Base-by-base conservation (phyloP, 2,797 vertebrate genomes). In the Lepus oiostolus region DNA sequence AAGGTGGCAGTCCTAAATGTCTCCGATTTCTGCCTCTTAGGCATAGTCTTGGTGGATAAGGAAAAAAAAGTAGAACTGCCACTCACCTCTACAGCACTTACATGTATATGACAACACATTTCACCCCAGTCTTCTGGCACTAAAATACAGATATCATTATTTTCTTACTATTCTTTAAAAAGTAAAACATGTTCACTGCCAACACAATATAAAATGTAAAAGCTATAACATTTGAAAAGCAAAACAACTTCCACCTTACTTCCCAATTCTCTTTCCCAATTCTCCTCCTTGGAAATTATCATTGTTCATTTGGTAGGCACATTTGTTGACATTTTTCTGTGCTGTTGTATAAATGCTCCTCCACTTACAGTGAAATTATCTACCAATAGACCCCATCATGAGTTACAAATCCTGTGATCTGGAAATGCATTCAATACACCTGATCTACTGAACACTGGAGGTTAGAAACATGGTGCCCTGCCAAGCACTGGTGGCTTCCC, bases 1-100 rank as follows among this genome's bases (percentile, higher is more conserved):
- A 16, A 65, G 65, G 76, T 76, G 19, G 63, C 62, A 84, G 35
- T 8, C 35, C 24, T 30, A 19, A 88, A 84, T 94, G 60, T 77
- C 77, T 90, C n/a, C 79, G 35, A 0, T 68, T 76, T 96, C 74
- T 72, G 62, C 93, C 22, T 88, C 77, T 67, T 42, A 21, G 0
- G 0, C 30, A 8, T 17, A 22, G 6, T 79, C n/a, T 92, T 75
- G 24, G 63, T 28, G 38, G 50, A 82, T 26, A 22, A 94, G 28
- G 80, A 58, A 74, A 63, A 74, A 30, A 75, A 76, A 63, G 32
- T 2, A 10, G 11, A 83, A 22, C 4, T 3, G 21, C 12, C 21
- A n/a, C 12, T n/a, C 1, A 10, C 47, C 12, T 68, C 13, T 10
- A 35, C 1, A 19, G 52, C 8, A 58, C 22, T 65, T 30, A 54